A percentile compares a stretch with the other conserved stretches of the same genome.
Conservation (phyloP, 2,888 invertebrate species). For the Drosophila mayaguana region DNA sequence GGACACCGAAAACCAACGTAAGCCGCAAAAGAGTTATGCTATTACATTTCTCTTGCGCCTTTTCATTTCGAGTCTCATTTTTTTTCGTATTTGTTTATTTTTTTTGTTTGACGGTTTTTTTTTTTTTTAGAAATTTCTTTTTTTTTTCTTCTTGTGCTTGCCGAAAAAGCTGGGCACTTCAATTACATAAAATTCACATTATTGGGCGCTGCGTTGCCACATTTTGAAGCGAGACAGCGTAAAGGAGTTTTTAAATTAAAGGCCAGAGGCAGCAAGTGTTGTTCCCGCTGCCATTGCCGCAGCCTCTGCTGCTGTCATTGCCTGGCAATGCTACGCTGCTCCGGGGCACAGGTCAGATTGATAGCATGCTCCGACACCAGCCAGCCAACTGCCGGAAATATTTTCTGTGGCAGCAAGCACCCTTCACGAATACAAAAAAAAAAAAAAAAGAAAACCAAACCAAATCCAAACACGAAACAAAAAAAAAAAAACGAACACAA, state of each 20-base stretch:
- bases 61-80: conserved; percentile 25
- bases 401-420: conserved; percentile 53
- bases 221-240: conserved; percentile 77
- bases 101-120: background rate
- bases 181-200: conserved; percentile 82
- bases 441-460: conserved; percentile 22
- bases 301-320: conserved; percentile 23
- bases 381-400: conserved; percentile 72
- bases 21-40: conserved; percentile 76
- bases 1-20: conserved; percentile 41
- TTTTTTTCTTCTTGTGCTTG: conserved; percentile 16
- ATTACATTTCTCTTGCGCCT: conserved; percentile 70
- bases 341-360: conserved; percentile 75
- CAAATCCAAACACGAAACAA: conserved; percentile 12
- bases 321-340: conserved; percentile 39
- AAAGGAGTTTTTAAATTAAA: conserved; percentile 81
- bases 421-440: conserved; percentile 16
- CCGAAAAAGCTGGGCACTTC: conserved; percentile 71
- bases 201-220: conserved; percentile 67
- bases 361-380: conserved; percentile 68
- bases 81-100: background rate
- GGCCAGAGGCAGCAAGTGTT: conserved; percentile 68
- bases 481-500: conserved; percentile 38
- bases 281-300: conserved; percentile 19
- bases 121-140: conserved; percentile 6